Conservation (phyloP, 2,797 vertebrate genomes). For the Lutjanus argentimaculatus region DNA sequence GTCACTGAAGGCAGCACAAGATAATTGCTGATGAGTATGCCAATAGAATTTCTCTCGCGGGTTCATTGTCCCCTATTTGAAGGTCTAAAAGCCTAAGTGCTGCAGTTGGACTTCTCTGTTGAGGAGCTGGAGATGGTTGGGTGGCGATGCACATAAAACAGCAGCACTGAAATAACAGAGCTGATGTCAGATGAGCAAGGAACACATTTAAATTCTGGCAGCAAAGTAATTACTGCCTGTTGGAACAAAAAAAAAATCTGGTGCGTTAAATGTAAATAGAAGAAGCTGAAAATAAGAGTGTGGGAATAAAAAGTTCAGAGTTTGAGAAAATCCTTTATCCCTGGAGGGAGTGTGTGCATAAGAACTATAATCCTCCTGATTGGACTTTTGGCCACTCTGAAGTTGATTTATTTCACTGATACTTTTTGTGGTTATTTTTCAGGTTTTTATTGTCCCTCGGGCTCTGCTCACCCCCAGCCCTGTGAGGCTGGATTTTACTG, state of each 20-base stretch:
- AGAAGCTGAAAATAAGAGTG: constrained; percentile 12
- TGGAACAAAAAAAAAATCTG: constrained; percentile 25
- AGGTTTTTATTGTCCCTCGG: constrained; percentile 91
- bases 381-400: constrained; percentile 16
- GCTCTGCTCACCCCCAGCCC: constrained; percentile 85
- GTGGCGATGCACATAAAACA: constrained; percentile 17
- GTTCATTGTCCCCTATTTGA: background rate
- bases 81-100: constrained; percentile 25
- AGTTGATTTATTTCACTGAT: constrained; percentile 29
- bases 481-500: constrained; percentile 90
- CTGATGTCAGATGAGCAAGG: constrained; percentile 39
- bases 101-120: background rate
- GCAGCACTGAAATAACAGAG: constrained; percentile 19
- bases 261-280: constrained; percentile 13
- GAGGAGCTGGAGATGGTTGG: constrained; percentile 17
- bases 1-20: constrained; percentile 7
- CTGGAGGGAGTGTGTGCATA: background rate
- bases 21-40: constrained; percentile 5
- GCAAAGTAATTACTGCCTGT: constrained; percentile 35
- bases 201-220: constrained; percentile 25
- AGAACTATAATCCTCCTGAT: constrained; percentile 26
- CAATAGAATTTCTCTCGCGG: background rate
- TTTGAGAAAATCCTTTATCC: constrained; percentile 37
- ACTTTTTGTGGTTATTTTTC: constrained; percentile 46
- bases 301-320: constrained; percentile 17